Percentiles rank a stretch among this genome's conserved stretches.
phyloP scores from a whole-genome alignment of 2,888 invertebrate species.

The Allophyes oxyacanthae region DNA sequence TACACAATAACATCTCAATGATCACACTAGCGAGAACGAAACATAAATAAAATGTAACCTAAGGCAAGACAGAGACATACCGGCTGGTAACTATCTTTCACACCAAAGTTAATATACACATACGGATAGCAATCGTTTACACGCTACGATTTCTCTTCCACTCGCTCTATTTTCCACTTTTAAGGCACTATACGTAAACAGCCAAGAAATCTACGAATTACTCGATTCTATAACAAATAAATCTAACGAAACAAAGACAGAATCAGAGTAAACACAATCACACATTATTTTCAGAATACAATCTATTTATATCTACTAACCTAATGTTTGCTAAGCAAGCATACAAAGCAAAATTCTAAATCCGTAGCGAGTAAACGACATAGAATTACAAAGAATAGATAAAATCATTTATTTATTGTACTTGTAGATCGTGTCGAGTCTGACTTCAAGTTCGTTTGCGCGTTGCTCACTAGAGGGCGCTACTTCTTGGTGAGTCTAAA shows the following conservation, averaged over 20 bases:
- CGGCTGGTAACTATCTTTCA: conserved; percentile 78
- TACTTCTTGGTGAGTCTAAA: conserved; percentile 81
- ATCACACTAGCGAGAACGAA: conserved; percentile 77
- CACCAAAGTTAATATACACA: conserved; percentile 52
- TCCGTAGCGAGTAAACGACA: conserved; percentile 51
- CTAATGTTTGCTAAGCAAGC: conserved; percentile 25
- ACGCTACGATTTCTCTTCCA: conserved; percentile 45
- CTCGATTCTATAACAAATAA: conserved; percentile 32
- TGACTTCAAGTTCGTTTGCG: conserved; percentile 50
- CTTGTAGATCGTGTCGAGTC: conserved; percentile 68
- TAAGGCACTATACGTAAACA: conserved; percentile 16
- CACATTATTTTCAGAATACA: conserved; percentile 29
- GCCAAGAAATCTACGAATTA: conserved; percentile 22
- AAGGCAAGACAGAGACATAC: conserved; percentile 78
- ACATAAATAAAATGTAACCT: conserved; percentile 82
- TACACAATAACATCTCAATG: conserved; percentile 61
- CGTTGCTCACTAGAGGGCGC: conserved; percentile 56
- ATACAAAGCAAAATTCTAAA: conserved; percentile 18
- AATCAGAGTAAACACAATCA: conserved; percentile 32
- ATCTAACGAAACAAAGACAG: conserved; percentile 23
- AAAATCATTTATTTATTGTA: conserved; percentile 71
- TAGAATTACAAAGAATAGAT: conserved; percentile 45
- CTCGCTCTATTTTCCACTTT: conserved; percentile 23
- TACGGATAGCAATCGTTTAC: conserved; percentile 44
- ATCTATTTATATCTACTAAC: conserved; percentile 27